phyloP scores from a whole-genome alignment of 2,888 invertebrate genomes.

The Gymnosoma rotundatum region DNA sequence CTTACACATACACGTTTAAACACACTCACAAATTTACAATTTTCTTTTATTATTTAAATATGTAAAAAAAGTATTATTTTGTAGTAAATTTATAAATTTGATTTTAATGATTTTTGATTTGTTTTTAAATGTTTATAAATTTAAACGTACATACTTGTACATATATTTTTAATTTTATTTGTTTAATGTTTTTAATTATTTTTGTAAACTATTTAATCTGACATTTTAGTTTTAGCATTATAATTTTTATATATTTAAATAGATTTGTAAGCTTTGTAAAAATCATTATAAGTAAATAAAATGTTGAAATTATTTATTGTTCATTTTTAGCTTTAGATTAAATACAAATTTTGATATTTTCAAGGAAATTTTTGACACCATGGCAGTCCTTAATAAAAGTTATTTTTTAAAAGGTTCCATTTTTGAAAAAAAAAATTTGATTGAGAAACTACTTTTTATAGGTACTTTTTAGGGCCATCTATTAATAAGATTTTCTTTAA shows the following conservation, averaged over 20 bases:
- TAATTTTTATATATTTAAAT: slow-evolving; percentile 1
- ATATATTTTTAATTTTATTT: neutral
- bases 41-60: neutral
- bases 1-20: neutral
- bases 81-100: too few relatives aligned
- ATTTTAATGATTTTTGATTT: too few relatives aligned
- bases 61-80: neutral
- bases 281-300: neutral
- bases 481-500: neutral
- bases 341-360: neutral
- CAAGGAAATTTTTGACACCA: neutral
- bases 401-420: neutral
- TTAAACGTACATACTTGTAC: neutral
- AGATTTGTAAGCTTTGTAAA: slow-evolving; percentile 10
- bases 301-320: slow-evolving; percentile 14
- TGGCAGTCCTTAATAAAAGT: neutral
- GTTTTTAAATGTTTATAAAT: neutral
- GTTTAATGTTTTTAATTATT: neutral
- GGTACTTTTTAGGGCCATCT: neutral
- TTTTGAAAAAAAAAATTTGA: neutral
- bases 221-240: slow-evolving; percentile 11
- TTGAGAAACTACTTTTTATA: neutral
- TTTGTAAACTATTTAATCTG: slow-evolving; percentile 20
- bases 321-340: slow-evolving; percentile 10
- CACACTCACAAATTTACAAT: slow-evolving; percentile 6